These are phyloP conservation scores for Napeogenes inachia DNA, from an alignment of 2,888 invertebrate genomes.

Conservation along the genomic window DNA sequence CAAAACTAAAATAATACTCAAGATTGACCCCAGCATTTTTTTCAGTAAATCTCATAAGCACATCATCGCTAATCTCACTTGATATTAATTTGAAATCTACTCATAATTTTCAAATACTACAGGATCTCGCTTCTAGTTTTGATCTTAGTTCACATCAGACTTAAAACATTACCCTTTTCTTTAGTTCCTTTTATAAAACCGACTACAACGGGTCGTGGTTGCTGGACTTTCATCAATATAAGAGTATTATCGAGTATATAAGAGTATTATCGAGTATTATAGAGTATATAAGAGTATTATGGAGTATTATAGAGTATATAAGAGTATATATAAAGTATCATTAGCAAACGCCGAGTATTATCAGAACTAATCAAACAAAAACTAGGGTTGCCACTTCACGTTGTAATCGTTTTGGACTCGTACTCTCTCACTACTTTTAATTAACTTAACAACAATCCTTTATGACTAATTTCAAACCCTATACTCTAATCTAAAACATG, in stretches of 20 bases:
- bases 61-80: too few relatives aligned
- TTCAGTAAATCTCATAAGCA: too few relatives aligned
- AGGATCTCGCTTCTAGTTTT: neutral
- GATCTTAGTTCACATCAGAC: neutral
- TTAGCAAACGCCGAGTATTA: neutral
- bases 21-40: too few relatives aligned
- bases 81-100: too few relatives aligned
- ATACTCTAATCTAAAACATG: too few relatives aligned
- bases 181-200: neutral
- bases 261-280: neutral
- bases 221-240: neutral
- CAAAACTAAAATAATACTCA: too few relatives aligned
- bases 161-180: neutral
- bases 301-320: neutral
- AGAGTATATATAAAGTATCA: too few relatives aligned
- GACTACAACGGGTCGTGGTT: neutral
- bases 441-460: neutral
- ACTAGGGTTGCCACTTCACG: neutral
- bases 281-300: neutral
- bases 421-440: neutral
- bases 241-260: neutral
- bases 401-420: neutral
- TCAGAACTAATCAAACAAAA: neutral
- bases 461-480: too few relatives aligned
- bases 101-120: neutral